Percentiles rank a stretch among this genome's conserved stretches.
Evolutionary conservation across 2,888 invertebrate genomes (phyloP).

Genomic region (Seira musarum): DNA sequence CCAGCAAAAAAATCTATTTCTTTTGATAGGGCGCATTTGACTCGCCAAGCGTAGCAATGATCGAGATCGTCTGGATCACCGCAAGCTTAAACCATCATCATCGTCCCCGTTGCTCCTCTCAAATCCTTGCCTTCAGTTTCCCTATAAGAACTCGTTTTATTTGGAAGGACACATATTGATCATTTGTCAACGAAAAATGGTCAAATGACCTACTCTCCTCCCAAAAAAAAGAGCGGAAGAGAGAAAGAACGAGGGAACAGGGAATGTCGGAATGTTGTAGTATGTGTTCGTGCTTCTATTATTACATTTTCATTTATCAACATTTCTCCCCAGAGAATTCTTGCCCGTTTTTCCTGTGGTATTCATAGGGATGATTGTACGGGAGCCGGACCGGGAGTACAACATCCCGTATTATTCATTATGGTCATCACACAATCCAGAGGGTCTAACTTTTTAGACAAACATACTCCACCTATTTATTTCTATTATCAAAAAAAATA

Average conservation of each 20-base stretch:
- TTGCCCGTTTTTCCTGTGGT: conserved; percentile 2
- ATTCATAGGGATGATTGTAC: background rate
- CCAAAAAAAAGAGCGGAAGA: background rate
- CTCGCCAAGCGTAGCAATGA: background rate
- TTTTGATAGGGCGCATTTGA: background rate
- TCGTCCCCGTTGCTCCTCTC: background rate
- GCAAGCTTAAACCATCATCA: conserved; percentile 8
- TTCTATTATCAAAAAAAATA: conserved; percentile 12
- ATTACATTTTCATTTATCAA: conserved; percentile 40
- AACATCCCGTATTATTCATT: conserved; percentile 14
- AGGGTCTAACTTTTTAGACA: conserved; percentile 16
- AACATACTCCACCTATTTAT: conserved; percentile 16
- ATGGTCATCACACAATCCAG: conserved; percentile 9
- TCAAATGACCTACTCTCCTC: conserved; percentile 12
- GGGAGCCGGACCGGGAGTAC: background rate
- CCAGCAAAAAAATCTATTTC: background rate
- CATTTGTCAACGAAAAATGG: conserved; percentile 16
- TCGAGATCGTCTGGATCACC: background rate
- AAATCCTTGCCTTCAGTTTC: background rate
- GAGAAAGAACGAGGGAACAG: background rate
- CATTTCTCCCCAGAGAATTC: conserved; percentile 39
- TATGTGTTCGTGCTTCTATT: conserved; percentile 21
- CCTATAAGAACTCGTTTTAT: conserved; percentile 3
- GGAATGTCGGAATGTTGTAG: conserved; percentile 2
- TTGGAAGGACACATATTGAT: conserved; percentile 6